Evolutionary conservation across 2,888 invertebrate species (phyloP).

Genomic region (Crossocerus cetratus): DNA sequence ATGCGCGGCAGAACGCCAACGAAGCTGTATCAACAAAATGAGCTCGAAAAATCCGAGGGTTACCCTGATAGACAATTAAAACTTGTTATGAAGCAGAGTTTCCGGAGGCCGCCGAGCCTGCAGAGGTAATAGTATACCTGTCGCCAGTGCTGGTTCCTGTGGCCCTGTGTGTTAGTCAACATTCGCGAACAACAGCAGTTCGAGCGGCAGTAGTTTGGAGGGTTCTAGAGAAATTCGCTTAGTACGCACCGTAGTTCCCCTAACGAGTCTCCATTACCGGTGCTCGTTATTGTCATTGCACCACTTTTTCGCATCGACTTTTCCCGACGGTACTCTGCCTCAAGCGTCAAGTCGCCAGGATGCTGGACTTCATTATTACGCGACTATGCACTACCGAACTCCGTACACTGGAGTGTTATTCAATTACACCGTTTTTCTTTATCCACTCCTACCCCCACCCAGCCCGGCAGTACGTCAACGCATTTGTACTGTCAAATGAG

Average conservation of each 20-base stretch:
- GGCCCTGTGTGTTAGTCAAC: conserved; percentile 12
- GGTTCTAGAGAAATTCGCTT: conserved; percentile 33
- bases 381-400: too few relatives aligned
- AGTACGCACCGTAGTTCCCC: conserved; percentile 19
- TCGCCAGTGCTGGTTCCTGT: too few relatives aligned
- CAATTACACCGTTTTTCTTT: too few relatives aligned
- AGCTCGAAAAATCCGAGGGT: conserved; percentile 16
- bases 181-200: conserved; percentile 17
- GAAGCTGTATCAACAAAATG: background rate
- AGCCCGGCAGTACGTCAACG: conserved; percentile 16
- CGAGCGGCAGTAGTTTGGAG: conserved; percentile 27
- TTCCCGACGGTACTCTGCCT: background rate
- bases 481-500: conserved; percentile 41
- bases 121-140: too few relatives aligned
- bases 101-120: too few relatives aligned
- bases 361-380: too few relatives aligned
- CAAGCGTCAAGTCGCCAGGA: too few relatives aligned
- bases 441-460: too few relatives aligned
- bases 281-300: conserved; percentile 33
- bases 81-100: conserved; percentile 14
- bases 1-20: background rate
- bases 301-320: conserved; percentile 17
- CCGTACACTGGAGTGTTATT: too few relatives aligned
- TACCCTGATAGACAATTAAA: conserved; percentile 9
- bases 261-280: conserved; percentile 29